phyloP scores from a whole-genome alignment of 2,113 vertebrate species.

The Laticauda laticaudata region DNA sequence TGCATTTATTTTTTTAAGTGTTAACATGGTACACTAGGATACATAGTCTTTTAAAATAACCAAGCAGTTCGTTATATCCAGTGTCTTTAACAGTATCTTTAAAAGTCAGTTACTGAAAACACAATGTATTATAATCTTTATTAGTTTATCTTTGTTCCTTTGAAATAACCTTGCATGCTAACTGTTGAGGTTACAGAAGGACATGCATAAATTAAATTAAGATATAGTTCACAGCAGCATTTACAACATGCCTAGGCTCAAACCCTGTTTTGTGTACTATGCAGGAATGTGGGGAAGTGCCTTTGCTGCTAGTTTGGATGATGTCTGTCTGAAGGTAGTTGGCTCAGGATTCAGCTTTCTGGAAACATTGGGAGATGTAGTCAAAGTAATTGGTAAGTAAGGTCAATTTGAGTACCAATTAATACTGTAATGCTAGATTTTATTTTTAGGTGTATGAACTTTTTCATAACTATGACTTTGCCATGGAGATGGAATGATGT shows the following conservation, averaged over 20 bases:
- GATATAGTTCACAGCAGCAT: background rate
- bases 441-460: background rate
- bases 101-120: background rate
- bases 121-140: background rate
- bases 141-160: background rate
- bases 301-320: constrained; percentile 77
- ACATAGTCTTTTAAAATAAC: background rate
- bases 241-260: background rate
- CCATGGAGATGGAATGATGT: background rate
- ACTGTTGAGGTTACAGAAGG: background rate
- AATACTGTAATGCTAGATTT: background rate
- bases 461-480: background rate
- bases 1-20: background rate
- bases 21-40: background rate
- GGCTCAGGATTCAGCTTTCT: constrained; percentile 67
- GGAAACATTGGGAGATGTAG: constrained; percentile 55
- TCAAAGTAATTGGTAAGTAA: constrained; percentile 68
- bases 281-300: constrained; percentile 79
- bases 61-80: background rate
- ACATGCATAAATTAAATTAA: background rate
- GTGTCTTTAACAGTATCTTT: background rate
- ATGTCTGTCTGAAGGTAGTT: constrained; percentile 68
- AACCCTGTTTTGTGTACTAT: background rate
- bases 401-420: background rate
- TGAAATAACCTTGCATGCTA: background rate